phyloP scores from a whole-genome alignment of 1,140 invertebrate species.

The Pogonomyrmex barbatus region DNA sequence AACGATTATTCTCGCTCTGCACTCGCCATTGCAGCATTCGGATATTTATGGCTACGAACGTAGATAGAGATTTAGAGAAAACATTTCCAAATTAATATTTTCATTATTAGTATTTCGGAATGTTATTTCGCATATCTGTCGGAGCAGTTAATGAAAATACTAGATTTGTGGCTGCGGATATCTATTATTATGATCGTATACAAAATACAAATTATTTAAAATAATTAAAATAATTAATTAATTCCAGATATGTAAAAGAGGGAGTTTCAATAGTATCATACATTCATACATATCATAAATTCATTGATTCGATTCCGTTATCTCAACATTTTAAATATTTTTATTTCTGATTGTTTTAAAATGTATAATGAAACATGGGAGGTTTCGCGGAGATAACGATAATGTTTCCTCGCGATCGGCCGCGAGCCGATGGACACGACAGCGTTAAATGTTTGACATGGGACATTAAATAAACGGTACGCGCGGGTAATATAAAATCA shows the following conservation, averaged over 20 bases:
- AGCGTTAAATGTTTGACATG: slow-evolving; percentile 59
- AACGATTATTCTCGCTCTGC: not conserved
- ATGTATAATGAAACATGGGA: slow-evolving; percentile 34
- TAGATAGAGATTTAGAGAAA: not conserved
- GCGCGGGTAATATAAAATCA: slow-evolving; percentile 62
- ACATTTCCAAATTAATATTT: not conserved
- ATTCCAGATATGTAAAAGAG: no score
- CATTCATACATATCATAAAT: no score
- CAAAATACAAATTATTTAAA: not conserved
- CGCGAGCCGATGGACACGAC: slow-evolving; percentile 24
- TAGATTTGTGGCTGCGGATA: not conserved
- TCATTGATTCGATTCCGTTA: not conserved
- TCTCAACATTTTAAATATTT: slow-evolving; percentile 4
- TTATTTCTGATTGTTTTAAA: slow-evolving; percentile 29
- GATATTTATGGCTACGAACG: slow-evolving; percentile 18
- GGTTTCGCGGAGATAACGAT: slow-evolving; percentile 31
- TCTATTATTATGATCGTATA: not conserved
- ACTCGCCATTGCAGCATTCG: not conserved
- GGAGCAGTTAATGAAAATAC: not conserved
- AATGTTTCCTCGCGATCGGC: slow-evolving; percentile 34
- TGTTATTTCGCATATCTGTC: not conserved
- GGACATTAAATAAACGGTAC: slow-evolving; percentile 68
- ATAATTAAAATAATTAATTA: not conserved
- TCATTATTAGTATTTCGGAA: not conserved
- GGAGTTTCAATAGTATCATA: not conserved